These are phyloP conservation scores for Lathronympha strigana DNA, from an alignment of 2,888 invertebrate species.

Conservation along the genomic window DNA sequence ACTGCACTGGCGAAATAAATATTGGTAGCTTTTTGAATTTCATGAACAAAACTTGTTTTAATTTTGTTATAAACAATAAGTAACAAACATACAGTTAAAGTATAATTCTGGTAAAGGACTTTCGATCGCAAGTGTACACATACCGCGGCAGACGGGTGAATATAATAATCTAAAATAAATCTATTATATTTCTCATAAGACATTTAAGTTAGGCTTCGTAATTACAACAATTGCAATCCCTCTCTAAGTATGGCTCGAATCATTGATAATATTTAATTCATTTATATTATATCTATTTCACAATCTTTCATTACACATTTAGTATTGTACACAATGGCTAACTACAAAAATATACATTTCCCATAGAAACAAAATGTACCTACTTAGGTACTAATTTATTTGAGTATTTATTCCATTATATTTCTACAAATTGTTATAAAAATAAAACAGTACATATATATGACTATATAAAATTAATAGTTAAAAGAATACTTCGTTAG, in stretches of 20 bases:
- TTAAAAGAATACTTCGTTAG: conserved; percentile 50
- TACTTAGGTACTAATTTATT: conserved; percentile 39
- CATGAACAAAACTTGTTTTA: too few relatives aligned
- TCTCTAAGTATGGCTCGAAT: conserved; percentile 75
- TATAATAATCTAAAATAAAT: conserved; percentile 54
- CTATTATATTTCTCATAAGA: conserved; percentile 72
- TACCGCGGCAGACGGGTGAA: conserved; percentile 67
- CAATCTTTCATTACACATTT: conserved; percentile 55
- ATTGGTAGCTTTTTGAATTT: too few relatives aligned
- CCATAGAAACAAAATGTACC: conserved; percentile 41
- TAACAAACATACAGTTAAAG: too few relatives aligned
- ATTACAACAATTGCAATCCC: conserved; percentile 55
- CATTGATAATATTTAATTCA: conserved; percentile 59
- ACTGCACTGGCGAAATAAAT: too few relatives aligned
- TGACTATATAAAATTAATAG: conserved; percentile 45
- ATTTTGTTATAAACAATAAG: too few relatives aligned
- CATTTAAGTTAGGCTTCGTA: conserved; percentile 77
- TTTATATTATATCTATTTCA: conserved; percentile 49
- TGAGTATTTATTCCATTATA: conserved; percentile 43
- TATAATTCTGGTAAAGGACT: conserved; percentile 35
- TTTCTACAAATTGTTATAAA: conserved; percentile 35
- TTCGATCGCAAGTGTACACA: conserved; percentile 45
- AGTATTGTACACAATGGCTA: conserved; percentile 55
- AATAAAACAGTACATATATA: conserved; percentile 37
- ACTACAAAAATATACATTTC: conserved; percentile 43